These are phyloP conservation scores for Myanophis thanlyinensis DNA, from an alignment of 2,113 vertebrate genomes.

Conservation along the genomic window DNA sequence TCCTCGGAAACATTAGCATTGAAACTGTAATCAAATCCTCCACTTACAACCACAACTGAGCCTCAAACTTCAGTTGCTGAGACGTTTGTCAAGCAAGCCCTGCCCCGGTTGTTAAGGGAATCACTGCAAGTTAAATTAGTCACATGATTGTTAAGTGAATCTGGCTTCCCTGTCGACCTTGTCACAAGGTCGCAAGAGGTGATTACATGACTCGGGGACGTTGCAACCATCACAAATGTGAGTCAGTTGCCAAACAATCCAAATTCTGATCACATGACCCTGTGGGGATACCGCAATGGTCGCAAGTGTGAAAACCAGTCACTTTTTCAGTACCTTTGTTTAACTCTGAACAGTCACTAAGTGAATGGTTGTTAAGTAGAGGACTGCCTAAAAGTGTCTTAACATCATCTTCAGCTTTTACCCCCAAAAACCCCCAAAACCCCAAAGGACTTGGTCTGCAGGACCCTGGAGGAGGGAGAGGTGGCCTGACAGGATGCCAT, in stretches of 20 bases:
- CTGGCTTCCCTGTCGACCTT: background rate
- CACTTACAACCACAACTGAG: background rate
- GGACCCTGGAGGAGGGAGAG: background rate
- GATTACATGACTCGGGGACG: background rate
- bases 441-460: background rate
- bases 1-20: background rate
- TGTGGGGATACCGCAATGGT: background rate
- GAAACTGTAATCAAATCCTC: background rate
- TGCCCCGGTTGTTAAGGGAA: background rate
- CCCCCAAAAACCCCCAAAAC: background rate
- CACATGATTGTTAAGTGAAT: background rate
- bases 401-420: background rate
- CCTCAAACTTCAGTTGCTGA: background rate
- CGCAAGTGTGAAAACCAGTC: background rate
- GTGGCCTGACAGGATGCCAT: background rate
- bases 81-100: background rate
- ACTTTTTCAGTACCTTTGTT: background rate
- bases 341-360: background rate
- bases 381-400: background rate
- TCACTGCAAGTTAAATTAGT: background rate
- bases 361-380: accelerated
- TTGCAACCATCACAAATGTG: background rate
- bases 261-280: background rate
- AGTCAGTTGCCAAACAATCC: background rate
- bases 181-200: background rate